Evolutionary conservation across 2,113 vertebrate species (phyloP), one percentile per base, ranked within the genome.

Genomic region (Vidua macroura): DNA sequence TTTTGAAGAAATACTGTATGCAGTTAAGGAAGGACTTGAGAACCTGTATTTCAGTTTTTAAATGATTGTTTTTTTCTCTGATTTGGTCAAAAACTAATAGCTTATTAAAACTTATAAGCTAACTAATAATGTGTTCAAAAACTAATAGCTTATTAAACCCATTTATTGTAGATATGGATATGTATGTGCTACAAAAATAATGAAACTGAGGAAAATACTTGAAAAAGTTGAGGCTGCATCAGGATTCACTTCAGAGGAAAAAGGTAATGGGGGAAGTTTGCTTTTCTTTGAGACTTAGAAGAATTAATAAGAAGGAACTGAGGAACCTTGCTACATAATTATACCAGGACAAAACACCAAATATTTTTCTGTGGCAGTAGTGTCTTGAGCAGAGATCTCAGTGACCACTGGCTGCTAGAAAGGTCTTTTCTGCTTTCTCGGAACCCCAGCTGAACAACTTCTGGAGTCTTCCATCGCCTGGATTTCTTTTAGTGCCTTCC

Each of bases 241-340:
- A 93, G 99, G 99, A 86, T 99, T 99, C 96, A 99, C 99, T n/a
- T 99, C 99, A 81, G 99, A 99, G 96, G 99, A 99, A 96, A 99
- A 99, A 98, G 99, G 99, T 99, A 93, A 94, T 49, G 44, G 72
- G n/a, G 35, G 52, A 66, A 5, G 43, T 56, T 87, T 94, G 70
- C 23, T 68, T 86, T 84, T 87, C 46, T 78, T 79, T 49, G 44
- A 30, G 27, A 70, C 52, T 59, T 75, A 7, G 4, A 44, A 53
- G 73, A 41, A 10, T 75, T 53, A 44, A 13, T 30, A 21, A 4
- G 23, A 87, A 84, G 51, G 49, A 66, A 70, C 25, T 81, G 41
- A 75, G 86, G 52, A 75, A 56, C 22, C 7, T 76, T 64, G 15
- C 58, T 75, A 1, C n/a, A 1, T 46, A 70, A 53, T 43, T 56